Conservation (phyloP, 2,113 vertebrate species). For the Ptychochromis oligacanthus region DNA sequence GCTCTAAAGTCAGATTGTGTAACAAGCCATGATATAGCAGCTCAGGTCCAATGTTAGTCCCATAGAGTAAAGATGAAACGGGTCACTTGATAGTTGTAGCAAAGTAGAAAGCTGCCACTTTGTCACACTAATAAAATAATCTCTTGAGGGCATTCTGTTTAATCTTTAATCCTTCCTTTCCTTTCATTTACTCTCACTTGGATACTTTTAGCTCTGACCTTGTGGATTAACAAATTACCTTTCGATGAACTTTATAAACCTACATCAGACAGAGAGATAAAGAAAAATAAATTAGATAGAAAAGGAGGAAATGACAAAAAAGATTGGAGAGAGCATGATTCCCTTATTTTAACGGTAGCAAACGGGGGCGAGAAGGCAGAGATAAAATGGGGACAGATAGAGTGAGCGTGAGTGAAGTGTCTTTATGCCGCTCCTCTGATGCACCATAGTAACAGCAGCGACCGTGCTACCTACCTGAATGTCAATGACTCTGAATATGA, state of each 20-base stretch:
- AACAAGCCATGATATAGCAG: not conserved
- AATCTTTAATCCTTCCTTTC: slow-evolving; percentile 37
- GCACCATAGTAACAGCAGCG: slow-evolving; percentile 41
- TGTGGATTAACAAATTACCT: slow-evolving; percentile 49
- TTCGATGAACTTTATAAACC: slow-evolving; percentile 45
- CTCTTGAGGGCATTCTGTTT: slow-evolving; percentile 15
- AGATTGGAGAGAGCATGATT: slow-evolving; percentile 13
- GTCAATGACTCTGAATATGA: slow-evolving; percentile 66
- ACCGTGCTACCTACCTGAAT: slow-evolving; percentile 55
- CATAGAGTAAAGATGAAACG: not conserved
- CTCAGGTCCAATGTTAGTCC: slow-evolving; percentile 24
- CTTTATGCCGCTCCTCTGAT: slow-evolving; percentile 21
- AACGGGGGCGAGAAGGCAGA: not conserved
- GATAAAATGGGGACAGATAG: slow-evolving; percentile 6
- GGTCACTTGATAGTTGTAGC: slow-evolving; percentile 3
- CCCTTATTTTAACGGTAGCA: not conserved
- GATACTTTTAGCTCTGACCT: slow-evolving; percentile 11
- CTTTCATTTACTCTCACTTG: not conserved
- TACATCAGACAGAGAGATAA: slow-evolving; percentile 11
- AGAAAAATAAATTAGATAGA: not conserved
- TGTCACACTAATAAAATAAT: slow-evolving; percentile 49
- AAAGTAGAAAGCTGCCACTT: slow-evolving; percentile 26
- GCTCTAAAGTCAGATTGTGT: slow-evolving; percentile 19
- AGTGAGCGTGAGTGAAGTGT: slow-evolving; percentile 31
- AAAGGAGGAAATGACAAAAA: slow-evolving; percentile 10